These are phyloP conservation scores for Sphaeramia orbicularis DNA, from an alignment of 2,797 vertebrate genomes.

Conservation along the genomic window DNA sequence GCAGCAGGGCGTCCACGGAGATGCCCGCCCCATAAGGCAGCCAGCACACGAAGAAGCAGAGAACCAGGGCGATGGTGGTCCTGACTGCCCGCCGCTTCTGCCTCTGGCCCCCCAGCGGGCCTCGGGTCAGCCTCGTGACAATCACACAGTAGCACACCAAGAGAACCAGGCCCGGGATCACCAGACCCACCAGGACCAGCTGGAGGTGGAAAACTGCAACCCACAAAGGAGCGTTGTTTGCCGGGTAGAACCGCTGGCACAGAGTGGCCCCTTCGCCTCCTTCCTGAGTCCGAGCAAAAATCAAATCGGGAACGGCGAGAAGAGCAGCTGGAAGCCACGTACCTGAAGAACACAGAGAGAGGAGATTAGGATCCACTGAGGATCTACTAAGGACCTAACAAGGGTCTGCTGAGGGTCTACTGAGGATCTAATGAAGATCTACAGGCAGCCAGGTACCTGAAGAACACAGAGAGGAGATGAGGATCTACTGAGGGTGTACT, in stretches of 20 bases:
- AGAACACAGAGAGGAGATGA: constrained; percentile 8
- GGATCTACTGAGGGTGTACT: neutral
- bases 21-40: constrained; percentile 94
- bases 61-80: constrained; percentile 94
- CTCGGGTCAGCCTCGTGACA: constrained; percentile 92
- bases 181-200: constrained; percentile 93
- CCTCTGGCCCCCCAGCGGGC: constrained; percentile 93
- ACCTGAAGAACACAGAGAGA: constrained; percentile 47
- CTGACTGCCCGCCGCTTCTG: constrained; percentile 96
- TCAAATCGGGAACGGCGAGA: constrained; percentile 92
- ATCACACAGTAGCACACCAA: constrained; percentile 97
- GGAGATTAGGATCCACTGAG: neutral
- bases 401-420: neutral
- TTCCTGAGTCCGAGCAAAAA: constrained; percentile 88
- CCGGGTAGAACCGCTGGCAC: constrained; percentile 93
- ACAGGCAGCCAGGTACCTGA: constrained; percentile 88
- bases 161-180: constrained; percentile 94
- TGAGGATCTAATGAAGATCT: too few species aligned
- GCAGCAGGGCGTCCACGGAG: constrained; percentile 90
- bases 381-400: too few species aligned
- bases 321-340: constrained; percentile 89
- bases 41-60: constrained; percentile 98
- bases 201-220: constrained; percentile 91
- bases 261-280: constrained; percentile 80
- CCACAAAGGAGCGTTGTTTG: constrained; percentile 82